Evolutionary conservation across 2,888 invertebrate species (phyloP).

Genomic region (Rhagonycha fulva): DNA sequence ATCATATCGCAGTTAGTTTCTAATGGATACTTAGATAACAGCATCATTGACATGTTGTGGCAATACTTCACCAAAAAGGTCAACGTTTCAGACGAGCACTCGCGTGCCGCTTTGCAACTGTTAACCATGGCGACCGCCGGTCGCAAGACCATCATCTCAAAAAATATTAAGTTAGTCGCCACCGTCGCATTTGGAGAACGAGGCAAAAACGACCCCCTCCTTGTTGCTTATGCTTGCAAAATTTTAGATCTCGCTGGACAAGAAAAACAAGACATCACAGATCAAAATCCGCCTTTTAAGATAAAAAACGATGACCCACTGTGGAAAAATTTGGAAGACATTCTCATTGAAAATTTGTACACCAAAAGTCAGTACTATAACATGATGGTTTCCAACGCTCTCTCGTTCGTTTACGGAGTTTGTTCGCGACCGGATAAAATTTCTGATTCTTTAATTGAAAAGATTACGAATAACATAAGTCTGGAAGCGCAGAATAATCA

Average conservation of each 20-base stretch:
- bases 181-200: conserved; percentile 68
- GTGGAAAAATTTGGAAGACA: conserved; percentile 57
- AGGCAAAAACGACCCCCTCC: conserved; percentile 57
- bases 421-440: conserved; percentile 63
- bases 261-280: conserved; percentile 46
- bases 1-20: conserved; percentile 66
- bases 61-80: conserved; percentile 72
- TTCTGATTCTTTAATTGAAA: conserved; percentile 47
- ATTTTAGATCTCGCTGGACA: conserved; percentile 59
- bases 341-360: conserved; percentile 58
- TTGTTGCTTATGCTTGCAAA: conserved; percentile 64
- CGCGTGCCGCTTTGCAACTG: conserved; percentile 74
- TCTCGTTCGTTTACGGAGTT: conserved; percentile 65
- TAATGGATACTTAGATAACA: conserved; percentile 60
- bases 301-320: conserved; percentile 58
- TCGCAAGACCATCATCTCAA: conserved; percentile 52
- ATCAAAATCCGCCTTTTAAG: conserved; percentile 49
- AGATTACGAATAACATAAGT: conserved; percentile 20
- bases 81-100: conserved; percentile 70
- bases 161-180: conserved; percentile 76
- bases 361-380: conserved; percentile 57
- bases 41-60: conserved; percentile 71
- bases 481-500: conserved; percentile 25
- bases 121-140: conserved; percentile 73
- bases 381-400: conserved; percentile 61